Evolutionary conservation across 2,888 invertebrate species (phyloP).

Genomic region (Tetranychus truncatus): DNA sequence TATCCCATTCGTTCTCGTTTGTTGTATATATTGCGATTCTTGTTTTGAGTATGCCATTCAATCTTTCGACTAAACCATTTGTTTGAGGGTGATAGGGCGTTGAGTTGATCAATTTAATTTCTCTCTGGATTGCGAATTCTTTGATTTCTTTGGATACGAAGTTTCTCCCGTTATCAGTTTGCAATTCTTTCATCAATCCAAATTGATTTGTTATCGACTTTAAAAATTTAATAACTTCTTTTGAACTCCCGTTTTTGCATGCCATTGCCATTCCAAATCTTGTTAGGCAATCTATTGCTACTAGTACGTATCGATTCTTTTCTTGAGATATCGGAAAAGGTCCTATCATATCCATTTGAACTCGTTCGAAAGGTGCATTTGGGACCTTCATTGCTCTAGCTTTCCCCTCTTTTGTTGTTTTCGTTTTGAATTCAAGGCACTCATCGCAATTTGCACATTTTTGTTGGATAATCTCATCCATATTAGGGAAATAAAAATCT

Average conservation of each 20-base stretch:
- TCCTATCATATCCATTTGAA: neutral
- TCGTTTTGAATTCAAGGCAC: neutral
- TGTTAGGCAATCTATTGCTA: neutral
- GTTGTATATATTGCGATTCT: neutral
- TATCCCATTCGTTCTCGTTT: neutral
- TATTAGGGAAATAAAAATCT: neutral
- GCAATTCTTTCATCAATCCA: neutral
- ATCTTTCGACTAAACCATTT: neutral
- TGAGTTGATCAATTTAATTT: neutral
- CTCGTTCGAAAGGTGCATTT: neutral
- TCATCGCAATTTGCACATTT: neutral
- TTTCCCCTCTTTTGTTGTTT: neutral
- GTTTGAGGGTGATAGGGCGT: neutral
- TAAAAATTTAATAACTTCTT: neutral
- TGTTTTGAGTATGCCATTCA: neutral
- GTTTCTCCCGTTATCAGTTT: neutral
- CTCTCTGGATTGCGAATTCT: neutral
- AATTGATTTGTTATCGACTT: neutral
- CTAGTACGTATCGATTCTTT: neutral
- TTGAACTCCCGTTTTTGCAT: neutral
- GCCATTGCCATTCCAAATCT: neutral
- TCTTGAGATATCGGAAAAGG: neutral
- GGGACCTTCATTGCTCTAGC: neutral
- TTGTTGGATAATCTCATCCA: neutral
- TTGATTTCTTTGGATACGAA: neutral